Conservation (phyloP, 1,140 invertebrate species). For the Hylaeus anthracinus region DNA sequence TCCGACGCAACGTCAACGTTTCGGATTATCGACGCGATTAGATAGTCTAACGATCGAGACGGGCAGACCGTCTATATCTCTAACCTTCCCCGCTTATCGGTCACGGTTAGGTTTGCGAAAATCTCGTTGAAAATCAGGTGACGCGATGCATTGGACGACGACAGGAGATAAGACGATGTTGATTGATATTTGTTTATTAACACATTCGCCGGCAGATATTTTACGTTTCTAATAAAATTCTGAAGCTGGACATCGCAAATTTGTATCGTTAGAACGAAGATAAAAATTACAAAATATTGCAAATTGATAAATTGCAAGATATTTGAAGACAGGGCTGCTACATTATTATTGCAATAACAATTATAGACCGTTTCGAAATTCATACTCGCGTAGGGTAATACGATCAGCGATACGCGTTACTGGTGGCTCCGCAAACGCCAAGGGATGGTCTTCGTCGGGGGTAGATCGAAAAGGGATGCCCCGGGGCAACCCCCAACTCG, state of each 20-base stretch:
- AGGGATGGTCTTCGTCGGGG: conserved; percentile 46
- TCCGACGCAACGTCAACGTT: conserved; percentile 14
- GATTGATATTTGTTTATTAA: too few species aligned
- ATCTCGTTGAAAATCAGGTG: conserved; percentile 16
- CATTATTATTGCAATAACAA: conserved; percentile 47
- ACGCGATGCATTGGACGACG: not conserved
- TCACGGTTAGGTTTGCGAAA: conserved; percentile 38
- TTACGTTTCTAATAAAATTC: too few species aligned
- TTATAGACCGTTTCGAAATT: conserved; percentile 65
- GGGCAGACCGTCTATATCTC: conserved; percentile 27
- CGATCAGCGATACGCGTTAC: conserved; percentile 76
- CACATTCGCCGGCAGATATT: too few species aligned
- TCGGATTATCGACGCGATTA: conserved; percentile 52
- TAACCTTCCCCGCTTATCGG: conserved; percentile 56
- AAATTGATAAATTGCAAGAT: too few species aligned
- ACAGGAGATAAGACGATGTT: too few species aligned
- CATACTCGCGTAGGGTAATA: conserved; percentile 69
- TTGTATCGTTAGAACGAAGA: too few species aligned
- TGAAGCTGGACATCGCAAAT: too few species aligned
- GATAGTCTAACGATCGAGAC: conserved; percentile 46
- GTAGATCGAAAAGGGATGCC: conserved; percentile 17
- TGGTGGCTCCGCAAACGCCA: conserved; percentile 73
- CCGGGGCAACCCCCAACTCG: conserved; percentile 5
- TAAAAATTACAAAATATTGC: too few species aligned
- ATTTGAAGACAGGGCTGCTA: too few species aligned